Evolutionary conservation across 2,797 vertebrate genomes (phyloP).

Genomic region (Rhincodon typus): DNA sequence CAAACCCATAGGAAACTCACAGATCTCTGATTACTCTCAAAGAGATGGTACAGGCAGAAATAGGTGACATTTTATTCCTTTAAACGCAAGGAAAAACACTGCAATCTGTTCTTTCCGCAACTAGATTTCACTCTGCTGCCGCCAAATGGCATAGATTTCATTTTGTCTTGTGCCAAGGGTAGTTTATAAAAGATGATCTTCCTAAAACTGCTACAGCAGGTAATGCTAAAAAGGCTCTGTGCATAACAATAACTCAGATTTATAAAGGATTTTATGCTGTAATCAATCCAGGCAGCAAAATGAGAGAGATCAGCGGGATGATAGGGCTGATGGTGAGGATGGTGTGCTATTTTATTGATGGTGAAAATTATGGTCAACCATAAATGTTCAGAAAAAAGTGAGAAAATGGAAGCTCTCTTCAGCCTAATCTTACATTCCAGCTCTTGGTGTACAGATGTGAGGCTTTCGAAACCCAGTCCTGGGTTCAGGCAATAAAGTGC

Average conservation of each 20-base stretch:
- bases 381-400: neutral
- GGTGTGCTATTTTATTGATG: neutral
- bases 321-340: neutral
- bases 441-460: too few relatives aligned
- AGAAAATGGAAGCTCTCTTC: neutral
- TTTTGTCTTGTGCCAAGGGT: neutral
- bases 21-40: constrained; percentile 19
- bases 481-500: too few relatives aligned
- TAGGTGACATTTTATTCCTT: constrained; percentile 25
- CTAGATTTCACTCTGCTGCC: neutral
- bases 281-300: neutral
- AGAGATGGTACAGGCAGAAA: constrained; percentile 24
- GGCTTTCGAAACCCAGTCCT: too few relatives aligned
- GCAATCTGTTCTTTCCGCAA: constrained; percentile 14
- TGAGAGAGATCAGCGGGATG: neutral
- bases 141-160: neutral
- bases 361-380: neutral
- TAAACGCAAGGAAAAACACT: neutral
- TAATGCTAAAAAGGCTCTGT: neutral
- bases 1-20: constrained; percentile 19
- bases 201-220: neutral
- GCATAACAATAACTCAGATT: neutral
- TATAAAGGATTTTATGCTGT: neutral
- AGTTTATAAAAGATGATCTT: neutral
- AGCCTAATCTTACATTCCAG: too few relatives aligned